phyloP scores from a whole-genome alignment of 2,888 invertebrate genomes.

The Hartigia nigra region DNA sequence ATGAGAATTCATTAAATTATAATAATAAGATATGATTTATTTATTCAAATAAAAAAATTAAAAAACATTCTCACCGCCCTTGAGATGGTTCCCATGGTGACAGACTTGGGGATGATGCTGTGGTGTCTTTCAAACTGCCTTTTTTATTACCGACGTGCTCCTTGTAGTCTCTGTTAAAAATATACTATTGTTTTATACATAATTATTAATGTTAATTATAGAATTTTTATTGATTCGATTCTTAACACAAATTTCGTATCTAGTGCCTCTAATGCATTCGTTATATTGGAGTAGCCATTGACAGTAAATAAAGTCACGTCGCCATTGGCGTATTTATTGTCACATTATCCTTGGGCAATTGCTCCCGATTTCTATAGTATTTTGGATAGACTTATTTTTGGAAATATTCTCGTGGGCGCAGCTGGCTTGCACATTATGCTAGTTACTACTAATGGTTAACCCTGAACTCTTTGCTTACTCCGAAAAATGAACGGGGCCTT shows the following conservation, averaged over 20 bases:
- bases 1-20: not conserved
- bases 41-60: not conserved
- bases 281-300: not conserved
- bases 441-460: not conserved
- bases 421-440: conserved; percentile 1
- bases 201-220: not conserved
- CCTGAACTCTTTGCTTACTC: not conserved
- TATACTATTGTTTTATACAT: not conserved
- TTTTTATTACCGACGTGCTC: conserved; percentile 84
- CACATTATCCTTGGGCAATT: not conserved
- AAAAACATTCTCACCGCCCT: conserved; percentile 37
- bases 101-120: conserved; percentile 84
- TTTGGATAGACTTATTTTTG: not conserved
- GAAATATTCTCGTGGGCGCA: conserved; percentile 5
- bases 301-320: not conserved
- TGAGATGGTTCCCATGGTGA: conserved; percentile 66
- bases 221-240: not conserved
- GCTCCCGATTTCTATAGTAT: not conserved
- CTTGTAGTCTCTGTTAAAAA: conserved; percentile 80
- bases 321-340: not conserved
- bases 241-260: not conserved
- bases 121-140: conserved; percentile 72
- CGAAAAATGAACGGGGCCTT: not conserved
- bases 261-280: not conserved
- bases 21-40: not conserved